Percentiles rank a stretch among this genome's conserved stretches.
These are phyloP conservation scores for Pecten maximus DNA, from an alignment of 2,888 invertebrate genomes.

Conservation along the genomic window DNA sequence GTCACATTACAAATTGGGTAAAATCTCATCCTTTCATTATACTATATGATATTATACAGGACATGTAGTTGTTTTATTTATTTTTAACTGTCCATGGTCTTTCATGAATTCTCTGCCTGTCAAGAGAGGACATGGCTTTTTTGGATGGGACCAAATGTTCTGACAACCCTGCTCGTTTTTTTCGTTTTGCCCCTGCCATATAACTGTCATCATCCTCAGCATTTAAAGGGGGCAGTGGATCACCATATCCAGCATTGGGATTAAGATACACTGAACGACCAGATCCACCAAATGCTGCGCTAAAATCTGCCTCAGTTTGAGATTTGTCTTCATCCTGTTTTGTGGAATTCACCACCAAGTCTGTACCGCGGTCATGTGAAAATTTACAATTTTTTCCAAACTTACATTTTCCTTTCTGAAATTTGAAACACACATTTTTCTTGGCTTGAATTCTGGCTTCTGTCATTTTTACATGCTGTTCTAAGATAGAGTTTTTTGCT, in stretches of 20 bases:
- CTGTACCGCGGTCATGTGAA: slow-evolving; percentile 92
- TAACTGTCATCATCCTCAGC: slow-evolving; percentile 78
- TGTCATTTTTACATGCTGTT: slow-evolving; percentile 97
- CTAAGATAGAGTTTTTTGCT: slow-evolving; percentile 92
- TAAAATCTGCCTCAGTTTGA: slow-evolving; percentile 38
- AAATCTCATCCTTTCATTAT: too few relatives aligned
- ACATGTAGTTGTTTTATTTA: background rate
- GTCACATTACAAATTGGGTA: too few relatives aligned
- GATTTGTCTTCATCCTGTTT: slow-evolving; percentile 41
- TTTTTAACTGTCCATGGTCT: slow-evolving; percentile 78
- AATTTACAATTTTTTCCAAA: slow-evolving; percentile 96
- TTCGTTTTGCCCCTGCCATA: slow-evolving; percentile 84
- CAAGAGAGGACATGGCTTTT: slow-evolving; percentile 88
- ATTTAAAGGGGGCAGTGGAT: slow-evolving; percentile 48
- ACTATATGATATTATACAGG: too few relatives aligned
- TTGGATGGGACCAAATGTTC: slow-evolving; percentile 90
- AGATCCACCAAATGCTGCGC: slow-evolving; percentile 85
- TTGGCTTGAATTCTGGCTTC: slow-evolving; percentile 83
- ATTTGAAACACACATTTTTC: slow-evolving; percentile 95
- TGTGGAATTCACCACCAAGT: slow-evolving; percentile 52
- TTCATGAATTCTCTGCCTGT: slow-evolving; percentile 72
- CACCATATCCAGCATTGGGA: slow-evolving; percentile 44
- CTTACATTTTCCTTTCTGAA: slow-evolving; percentile 93
- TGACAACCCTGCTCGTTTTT: slow-evolving; percentile 90
- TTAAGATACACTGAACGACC: background rate